Evolutionary conservation across 2,888 invertebrate genomes (phyloP).

Genomic region (Invenusta paracnida): DNA sequence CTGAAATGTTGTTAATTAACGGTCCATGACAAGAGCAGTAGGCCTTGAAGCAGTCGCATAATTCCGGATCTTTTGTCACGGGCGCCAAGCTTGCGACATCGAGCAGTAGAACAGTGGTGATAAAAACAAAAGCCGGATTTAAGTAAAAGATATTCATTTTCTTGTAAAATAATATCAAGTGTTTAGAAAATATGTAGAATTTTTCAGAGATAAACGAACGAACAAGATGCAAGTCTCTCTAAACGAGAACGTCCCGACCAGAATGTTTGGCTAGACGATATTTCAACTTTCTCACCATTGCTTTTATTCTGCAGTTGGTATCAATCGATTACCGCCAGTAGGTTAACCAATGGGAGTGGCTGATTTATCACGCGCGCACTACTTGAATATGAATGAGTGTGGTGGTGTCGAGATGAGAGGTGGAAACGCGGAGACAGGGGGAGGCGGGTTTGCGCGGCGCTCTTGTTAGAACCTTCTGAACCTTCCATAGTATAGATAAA

Average conservation of each 20-base stretch:
- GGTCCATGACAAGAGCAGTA: neutral
- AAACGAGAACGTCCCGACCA: neutral
- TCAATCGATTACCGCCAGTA: neutral
- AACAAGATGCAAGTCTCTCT: neutral
- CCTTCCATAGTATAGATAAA: no score
- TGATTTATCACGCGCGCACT: no score
- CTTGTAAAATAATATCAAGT: neutral
- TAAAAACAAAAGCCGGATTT: neutral
- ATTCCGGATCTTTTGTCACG: no score
- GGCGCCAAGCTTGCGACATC: neutral
- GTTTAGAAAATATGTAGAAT: no score
- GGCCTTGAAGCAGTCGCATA: neutral
- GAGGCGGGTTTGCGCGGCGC: no score
- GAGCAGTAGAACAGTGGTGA: neutral
- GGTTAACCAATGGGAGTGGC: conserved; percentile 5
- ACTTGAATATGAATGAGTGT: no score
- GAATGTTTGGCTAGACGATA: conserved; percentile 6
- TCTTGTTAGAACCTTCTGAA: no score
- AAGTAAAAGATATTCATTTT: neutral
- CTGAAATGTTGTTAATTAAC: neutral
- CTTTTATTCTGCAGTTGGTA: neutral
- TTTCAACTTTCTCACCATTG: no score
- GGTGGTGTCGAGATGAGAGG: no score
- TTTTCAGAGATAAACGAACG: neutral
- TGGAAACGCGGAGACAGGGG: no score